A percentile compares a stretch with the other conserved stretches of the same genome.
Conservation (phyloP, 2,888 invertebrate species). For the Leptopilina syphax region DNA sequence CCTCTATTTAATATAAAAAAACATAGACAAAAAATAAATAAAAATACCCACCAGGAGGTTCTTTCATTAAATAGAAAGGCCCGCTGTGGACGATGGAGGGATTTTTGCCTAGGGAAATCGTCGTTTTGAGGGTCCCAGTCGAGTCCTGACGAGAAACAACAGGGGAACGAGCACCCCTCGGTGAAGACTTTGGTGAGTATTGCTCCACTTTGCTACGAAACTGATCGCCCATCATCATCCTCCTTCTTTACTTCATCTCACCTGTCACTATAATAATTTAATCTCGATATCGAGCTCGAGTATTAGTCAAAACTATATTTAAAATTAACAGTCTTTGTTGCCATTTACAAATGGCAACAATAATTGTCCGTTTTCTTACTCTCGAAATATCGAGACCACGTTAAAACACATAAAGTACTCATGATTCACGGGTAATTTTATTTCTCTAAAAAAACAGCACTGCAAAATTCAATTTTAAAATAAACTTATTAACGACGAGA, state of each 20-base stretch:
- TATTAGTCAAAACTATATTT: background rate
- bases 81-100: slow-evolving; percentile 98
- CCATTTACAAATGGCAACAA: slow-evolving; percentile 24
- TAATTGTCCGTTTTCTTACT: background rate
- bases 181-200: slow-evolving; percentile 96
- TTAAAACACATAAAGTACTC: slow-evolving; percentile 15
- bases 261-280: slow-evolving; percentile 57
- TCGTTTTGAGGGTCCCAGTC: slow-evolving; percentile 97
- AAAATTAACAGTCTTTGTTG: slow-evolving; percentile 13
- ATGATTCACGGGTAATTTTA: background rate
- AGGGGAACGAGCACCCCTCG: slow-evolving; percentile 94
- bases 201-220: slow-evolving; percentile 92
- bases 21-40: background rate
- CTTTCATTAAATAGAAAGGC: slow-evolving; percentile 98
- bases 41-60: slow-evolving; percentile 87
- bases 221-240: slow-evolving; percentile 95
- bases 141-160: slow-evolving; percentile 98
- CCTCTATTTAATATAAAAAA: background rate
- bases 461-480: background rate
- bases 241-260: slow-evolving; percentile 76
- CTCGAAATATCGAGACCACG: slow-evolving; percentile 26
- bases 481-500: background rate
- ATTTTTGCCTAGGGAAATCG: slow-evolving; percentile 97
- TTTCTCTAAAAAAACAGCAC: slow-evolving; percentile 3
- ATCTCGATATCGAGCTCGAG: slow-evolving; percentile 34